Percentiles rank a stretch among this genome's conserved stretches.
These are phyloP conservation scores for Halictus rubicundus DNA, from an alignment of 1,140 invertebrate genomes.

Conservation along the genomic window DNA sequence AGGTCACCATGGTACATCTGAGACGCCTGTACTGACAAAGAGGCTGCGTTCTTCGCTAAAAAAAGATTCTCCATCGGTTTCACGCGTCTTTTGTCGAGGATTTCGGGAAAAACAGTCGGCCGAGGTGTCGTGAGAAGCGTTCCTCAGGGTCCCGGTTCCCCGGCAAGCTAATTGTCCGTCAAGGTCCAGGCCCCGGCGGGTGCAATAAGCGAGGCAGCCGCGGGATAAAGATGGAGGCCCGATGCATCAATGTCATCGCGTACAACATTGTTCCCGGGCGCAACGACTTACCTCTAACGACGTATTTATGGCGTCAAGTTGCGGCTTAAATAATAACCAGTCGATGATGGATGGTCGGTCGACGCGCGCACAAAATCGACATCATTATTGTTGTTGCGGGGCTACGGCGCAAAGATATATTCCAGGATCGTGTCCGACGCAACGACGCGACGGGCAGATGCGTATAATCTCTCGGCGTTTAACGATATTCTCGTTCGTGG, in stretches of 20 bases:
- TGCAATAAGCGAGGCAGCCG: constrained; percentile 56
- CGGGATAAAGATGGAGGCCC: constrained; percentile 64
- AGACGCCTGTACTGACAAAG: no score
- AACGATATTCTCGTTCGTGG: constrained; percentile 38
- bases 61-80: no score
- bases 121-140: no score
- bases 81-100: not conserved
- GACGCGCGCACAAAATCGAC: constrained; percentile 76
- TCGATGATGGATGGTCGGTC: constrained; percentile 77
- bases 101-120: not conserved
- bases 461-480: constrained; percentile 67
- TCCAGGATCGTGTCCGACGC: constrained; percentile 66
- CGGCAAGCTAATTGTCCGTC: constrained; percentile 28
- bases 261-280: constrained; percentile 67
- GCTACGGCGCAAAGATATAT: constrained; percentile 65
- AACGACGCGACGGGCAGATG: constrained; percentile 67
- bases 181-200: constrained; percentile 20
- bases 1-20: no score
- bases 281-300: constrained; percentile 75
- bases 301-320: constrained; percentile 79
- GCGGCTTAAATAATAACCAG: constrained; percentile 80
- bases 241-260: constrained; percentile 77
- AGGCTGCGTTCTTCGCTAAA: no score
- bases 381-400: constrained; percentile 78
- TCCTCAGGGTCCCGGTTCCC: no score